Base-by-base conservation (phyloP, 2,113 vertebrate genomes). In the Ptilorrhoa leucosticta region DNA sequence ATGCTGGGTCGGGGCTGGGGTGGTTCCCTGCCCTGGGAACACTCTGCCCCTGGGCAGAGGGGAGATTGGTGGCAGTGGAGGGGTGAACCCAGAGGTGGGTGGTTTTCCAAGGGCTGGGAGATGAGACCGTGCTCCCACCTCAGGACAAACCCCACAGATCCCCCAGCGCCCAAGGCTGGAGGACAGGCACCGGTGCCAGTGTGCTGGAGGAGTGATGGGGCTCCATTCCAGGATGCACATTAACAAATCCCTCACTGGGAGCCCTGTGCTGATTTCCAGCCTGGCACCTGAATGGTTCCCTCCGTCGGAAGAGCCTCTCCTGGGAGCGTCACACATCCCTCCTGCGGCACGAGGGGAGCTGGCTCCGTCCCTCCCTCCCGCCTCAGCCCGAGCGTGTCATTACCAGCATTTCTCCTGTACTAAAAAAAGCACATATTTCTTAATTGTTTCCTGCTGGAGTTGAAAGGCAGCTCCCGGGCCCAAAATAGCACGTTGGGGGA, bases 391-490 rank as follows among this genome's bases (percentile, higher is more conserved):
- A 76, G 69, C 4, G 10, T 72, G 87, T 85, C 53, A 2, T 77
- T 91, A 76, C 44, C 93, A 79, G 91, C 77, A 1, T 82, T 94
- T 84, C 93, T 94, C 70, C 94, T 20, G 65, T 17, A 72, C 96
- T 95, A 96, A 93, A 97, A 96, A 96, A 96, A 96, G 94, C 93
- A 71, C 89, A 35, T 3, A 79, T 95, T 93, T 87, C 91, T 93
- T 96, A 96, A 96, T 96, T 96, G 95, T 95, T 97, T 97, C 96
- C 95, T 96, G 95, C 78, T 90, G 82, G 73, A 95, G 73, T 82
- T 93, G 94, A 94, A 96, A 96, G 81, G 93, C 94, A 89, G 95
- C 93, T 93, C 87, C 81, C 1, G 9, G 70, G 84, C 93, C 82
- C 7, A 17, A 58, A 97, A 94, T 93, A 96, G 94, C 78, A 2